Evolutionary conservation across 2,888 invertebrate species (phyloP), one percentile per base, ranked within the genome.

Genomic region (Plagodis dolabraria): DNA sequence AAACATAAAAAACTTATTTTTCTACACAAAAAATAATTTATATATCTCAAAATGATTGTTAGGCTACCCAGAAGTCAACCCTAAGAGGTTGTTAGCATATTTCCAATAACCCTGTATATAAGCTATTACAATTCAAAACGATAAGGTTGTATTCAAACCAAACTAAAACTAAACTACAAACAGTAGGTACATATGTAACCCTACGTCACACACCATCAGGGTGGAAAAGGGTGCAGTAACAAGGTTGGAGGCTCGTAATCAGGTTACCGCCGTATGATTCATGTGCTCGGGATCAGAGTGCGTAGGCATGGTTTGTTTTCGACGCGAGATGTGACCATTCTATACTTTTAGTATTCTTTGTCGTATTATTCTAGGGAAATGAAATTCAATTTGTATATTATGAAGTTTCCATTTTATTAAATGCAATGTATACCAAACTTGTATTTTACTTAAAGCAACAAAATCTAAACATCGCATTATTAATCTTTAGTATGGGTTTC

Each of bases 261-360:
- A 69, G 73, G 79, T 92, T 92, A 92, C 65, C 68, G 60, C 67
- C 76, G 75, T 87, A 91, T 92, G 92, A 92, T 92, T 91, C 89
- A 92, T 92, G 87, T 72, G 79, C 47, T 70, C 74, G 63, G 60
- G 66, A 53, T 60, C 51, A 10, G 40, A 40, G 49, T 34, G 46
- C 40, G 53, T 47, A 60, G 52, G 58, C 49, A 61, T 63, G 69
- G 65, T 63, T 65, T 55, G 42, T 46, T 51, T 56, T 42, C 8
- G 38, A 38, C 38, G 40, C 8, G 40, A 40, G 40, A 10, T 40
- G 8, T 40, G 54, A 64, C 60, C 61, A 52, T 54, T 60, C 10
- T 58, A 55, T 56, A 38, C 12, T 42, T 40, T 11, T 58, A n/a
- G n/a, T n/a, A 50, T 52, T 55, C 59, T 59, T 51, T 59, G 50